Percentiles rank a stretch among this genome's conserved stretches.
These are phyloP conservation scores for Leptinotarsa defecta DNA, from an alignment of 1,140 invertebrate genomes.

Conservation along the genomic window DNA sequence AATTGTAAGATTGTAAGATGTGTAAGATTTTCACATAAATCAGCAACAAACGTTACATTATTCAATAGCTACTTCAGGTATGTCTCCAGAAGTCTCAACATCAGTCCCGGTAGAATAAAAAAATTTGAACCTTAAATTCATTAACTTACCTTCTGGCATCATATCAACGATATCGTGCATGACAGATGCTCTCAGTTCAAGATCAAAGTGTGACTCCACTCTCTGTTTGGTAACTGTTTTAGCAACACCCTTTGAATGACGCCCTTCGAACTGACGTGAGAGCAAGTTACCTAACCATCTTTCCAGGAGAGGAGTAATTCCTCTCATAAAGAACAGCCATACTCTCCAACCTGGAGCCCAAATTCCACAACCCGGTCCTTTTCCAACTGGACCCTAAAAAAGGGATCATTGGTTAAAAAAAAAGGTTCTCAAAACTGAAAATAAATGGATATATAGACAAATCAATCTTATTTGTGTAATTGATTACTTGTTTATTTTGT, in stretches of 20 bases:
- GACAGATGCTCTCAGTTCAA: conserved; percentile 95
- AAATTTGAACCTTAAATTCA: no score
- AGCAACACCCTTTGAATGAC: conserved; percentile 98
- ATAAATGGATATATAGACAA: no score
- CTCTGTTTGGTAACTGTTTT: conserved; percentile 99
- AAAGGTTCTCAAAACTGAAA: no score
- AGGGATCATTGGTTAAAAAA: not conserved
- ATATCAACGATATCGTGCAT: conserved; percentile 99
- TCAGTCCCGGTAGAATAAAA: no score
- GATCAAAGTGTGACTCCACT: conserved; percentile 99
- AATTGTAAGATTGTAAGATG: no score
- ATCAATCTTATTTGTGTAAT: no score
- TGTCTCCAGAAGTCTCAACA: no score
- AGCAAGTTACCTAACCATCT: conserved; percentile 97
- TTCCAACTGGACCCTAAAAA: conserved; percentile 89
- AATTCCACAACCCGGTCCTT: conserved; percentile 98
- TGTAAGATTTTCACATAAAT: no score
- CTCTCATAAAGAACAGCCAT: conserved; percentile 99
- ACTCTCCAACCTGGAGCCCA: conserved; percentile 99
- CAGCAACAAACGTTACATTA: no score
- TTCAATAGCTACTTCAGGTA: no score
- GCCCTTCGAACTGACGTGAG: conserved; percentile 97
- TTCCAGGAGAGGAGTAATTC: conserved; percentile 96
- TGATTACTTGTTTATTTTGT: no score
- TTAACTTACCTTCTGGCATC: conserved; percentile 89